These are phyloP conservation scores for Pseudomyrmex sp. DNA, from an alignment of 1,140 invertebrate genomes.

Conservation along the genomic window DNA sequence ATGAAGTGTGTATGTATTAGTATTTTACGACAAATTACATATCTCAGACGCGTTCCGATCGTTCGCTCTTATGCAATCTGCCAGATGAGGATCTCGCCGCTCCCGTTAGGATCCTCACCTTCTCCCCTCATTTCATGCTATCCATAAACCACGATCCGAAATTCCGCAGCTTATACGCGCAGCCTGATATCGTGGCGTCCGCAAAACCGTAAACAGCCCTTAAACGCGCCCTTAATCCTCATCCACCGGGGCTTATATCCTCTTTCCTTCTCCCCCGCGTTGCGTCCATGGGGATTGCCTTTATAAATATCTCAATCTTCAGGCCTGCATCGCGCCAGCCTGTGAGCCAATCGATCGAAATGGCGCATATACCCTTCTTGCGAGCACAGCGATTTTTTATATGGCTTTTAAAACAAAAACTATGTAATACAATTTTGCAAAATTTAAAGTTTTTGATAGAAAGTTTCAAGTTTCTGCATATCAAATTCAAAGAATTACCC, in stretches of 20 bases:
- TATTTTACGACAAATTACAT: constrained; percentile 60
- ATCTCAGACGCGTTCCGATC: constrained; percentile 6
- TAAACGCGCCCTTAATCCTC: constrained; percentile 74
- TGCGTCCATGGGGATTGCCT: constrained; percentile 63
- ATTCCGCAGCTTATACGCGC: constrained; percentile 59
- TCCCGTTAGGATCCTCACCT: constrained; percentile 7
- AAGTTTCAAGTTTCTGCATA: background rate
- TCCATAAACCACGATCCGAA: constrained; percentile 69
- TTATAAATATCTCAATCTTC: constrained; percentile 72
- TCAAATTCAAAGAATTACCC: no score
- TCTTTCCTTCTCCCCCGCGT: background rate
- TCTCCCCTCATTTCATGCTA: constrained; percentile 32
- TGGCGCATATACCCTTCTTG: constrained; percentile 53
- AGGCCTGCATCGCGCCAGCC: constrained; percentile 11
- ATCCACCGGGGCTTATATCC: constrained; percentile 54
- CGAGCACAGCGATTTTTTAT: constrained; percentile 22
- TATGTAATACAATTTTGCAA: background rate
- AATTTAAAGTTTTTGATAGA: no score
- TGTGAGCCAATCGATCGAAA: constrained; percentile 63
- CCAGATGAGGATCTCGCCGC: constrained; percentile 26
- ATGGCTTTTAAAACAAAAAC: background rate
- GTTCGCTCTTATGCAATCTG: constrained; percentile 31
- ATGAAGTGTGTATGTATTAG: constrained; percentile 26
- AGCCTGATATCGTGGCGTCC: constrained; percentile 61
- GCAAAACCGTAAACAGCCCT: constrained; percentile 76